phyloP scores from a whole-genome alignment of 2,888 invertebrate genomes.

The Drosophila demipolita region DNA sequence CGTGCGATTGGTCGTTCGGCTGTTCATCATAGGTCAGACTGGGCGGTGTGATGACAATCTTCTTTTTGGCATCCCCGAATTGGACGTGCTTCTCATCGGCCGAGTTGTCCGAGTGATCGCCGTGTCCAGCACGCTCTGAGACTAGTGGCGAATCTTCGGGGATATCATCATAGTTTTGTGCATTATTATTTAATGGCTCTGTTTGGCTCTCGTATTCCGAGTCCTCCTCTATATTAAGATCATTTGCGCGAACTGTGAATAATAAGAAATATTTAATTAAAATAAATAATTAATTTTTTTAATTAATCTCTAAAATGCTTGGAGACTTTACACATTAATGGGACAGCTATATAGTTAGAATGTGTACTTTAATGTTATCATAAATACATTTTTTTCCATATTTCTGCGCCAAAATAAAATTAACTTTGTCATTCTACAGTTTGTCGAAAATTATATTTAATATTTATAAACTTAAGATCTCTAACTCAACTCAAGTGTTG shows the following conservation, averaged over 20 bases:
- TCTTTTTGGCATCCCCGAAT: conserved; percentile 85
- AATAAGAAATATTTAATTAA: too few relatives aligned
- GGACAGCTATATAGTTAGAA: background rate
- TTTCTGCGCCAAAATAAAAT: background rate
- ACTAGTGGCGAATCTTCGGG: conserved; percentile 85
- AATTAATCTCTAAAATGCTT: too few relatives aligned
- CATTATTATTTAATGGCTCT: conserved; percentile 77
- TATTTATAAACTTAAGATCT: background rate
- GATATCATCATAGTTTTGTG: conserved; percentile 84
- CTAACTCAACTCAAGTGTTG: background rate
- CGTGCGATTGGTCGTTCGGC: conserved; percentile 84
- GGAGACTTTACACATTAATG: too few relatives aligned
- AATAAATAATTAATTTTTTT: too few relatives aligned
- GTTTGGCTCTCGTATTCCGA: conserved; percentile 83
- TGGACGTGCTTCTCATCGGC: conserved; percentile 86
- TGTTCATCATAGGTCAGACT: conserved; percentile 83
- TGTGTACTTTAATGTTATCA: background rate
- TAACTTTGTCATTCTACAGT: background rate
- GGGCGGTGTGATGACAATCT: conserved; percentile 84
- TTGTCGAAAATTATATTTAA: background rate
- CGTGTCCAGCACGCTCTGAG: conserved; percentile 85
- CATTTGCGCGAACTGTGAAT: conserved; percentile 82
- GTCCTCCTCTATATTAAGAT: conserved; percentile 84
- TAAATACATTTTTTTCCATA: background rate
- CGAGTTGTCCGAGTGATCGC: conserved; percentile 85